Conservation (phyloP, 2,888 invertebrate species). For the Dromius quadrimaculatus region DNA sequence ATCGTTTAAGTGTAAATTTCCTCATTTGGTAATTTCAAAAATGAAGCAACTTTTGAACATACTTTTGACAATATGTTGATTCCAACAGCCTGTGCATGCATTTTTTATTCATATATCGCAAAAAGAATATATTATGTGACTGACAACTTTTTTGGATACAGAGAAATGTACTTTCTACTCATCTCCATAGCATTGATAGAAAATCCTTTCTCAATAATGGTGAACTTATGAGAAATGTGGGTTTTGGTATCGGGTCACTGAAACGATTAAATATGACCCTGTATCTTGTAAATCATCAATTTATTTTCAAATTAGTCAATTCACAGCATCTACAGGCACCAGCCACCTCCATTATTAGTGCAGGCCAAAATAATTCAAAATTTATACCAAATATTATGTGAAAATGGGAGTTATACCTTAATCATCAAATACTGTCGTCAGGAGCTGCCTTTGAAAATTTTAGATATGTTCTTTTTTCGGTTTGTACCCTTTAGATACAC, state of each 20-base stretch:
- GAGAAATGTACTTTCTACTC: slow-evolving; percentile 46
- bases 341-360: not conserved
- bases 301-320: slow-evolving; percentile 41
- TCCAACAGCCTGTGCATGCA: slow-evolving; percentile 41
- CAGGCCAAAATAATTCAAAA: not conserved
- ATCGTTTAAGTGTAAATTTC: not conserved
- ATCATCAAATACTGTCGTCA: too few species aligned
- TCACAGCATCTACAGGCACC: not conserved
- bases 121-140: slow-evolving; percentile 55
- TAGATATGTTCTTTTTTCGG: too few species aligned
- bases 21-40: slow-evolving; percentile 9
- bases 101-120: slow-evolving; percentile 39
- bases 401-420: too few species aligned
- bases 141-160: slow-evolving; percentile 36
- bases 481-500: too few species aligned
- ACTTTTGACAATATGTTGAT: slow-evolving; percentile 47
- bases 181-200: slow-evolving; percentile 35
- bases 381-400: not conserved
- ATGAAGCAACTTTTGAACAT: slow-evolving; percentile 5
- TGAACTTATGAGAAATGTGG: slow-evolving; percentile 47
- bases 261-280: slow-evolving; percentile 5
- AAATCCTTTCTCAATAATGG: slow-evolving; percentile 51
- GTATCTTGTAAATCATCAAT: slow-evolving; percentile 28
- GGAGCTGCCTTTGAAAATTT: too few species aligned
- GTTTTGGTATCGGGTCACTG: slow-evolving; percentile 48